Evolutionary conservation across 2,113 vertebrate species (phyloP), one percentile per base, ranked within the genome.

Genomic region (Haliaeetus leucogaster): DNA sequence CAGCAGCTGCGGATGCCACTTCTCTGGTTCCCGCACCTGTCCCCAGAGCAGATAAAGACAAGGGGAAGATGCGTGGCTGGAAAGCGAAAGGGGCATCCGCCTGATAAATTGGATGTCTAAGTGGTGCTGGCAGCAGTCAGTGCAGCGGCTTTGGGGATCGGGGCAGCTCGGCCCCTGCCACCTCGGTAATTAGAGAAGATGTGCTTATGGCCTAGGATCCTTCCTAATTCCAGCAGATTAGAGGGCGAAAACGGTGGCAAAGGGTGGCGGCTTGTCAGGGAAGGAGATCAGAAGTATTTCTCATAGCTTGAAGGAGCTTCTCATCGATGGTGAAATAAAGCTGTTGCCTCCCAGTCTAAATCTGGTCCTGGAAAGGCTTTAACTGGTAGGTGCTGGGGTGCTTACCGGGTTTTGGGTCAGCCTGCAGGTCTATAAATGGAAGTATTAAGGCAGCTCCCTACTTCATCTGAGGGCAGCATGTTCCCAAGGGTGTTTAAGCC

Each of bases 41-140:
- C 91, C 86, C 53, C 47, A 12, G 48, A 83, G 89, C 77, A 76
- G 94, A 91, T 76, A 94, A 93, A 90, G 91, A 94, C 16, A 13
- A 89, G 77, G 83, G 38, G 59, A 93, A 55, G 50, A 50, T 27
- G 12, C 66, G 52, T 91, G 89, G 78, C 78, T 48, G 22, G 96
- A 91, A 89, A 82, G 88, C 77, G 45, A 81, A 93, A 92, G 72
- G 65, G 90, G 82, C 77, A 27, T 40, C 34, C 6, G 50, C 53
- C 55, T 83, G 89, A 74, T 87, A 81, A 94, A 88, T 79, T 27
- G 89, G 84, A 90, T 82, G 74, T 71, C 58, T 68, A 30, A 87
- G 73, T 56, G 16, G 42, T 36, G 84, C 86, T 6, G 5, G 93
- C 88, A 92, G 86, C 84, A 94, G 70, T 42, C 61, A 14, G 56